These are phyloP conservation scores for Drosophila virilis DNA, from an alignment of 1,140 invertebrate species.

Conservation along the genomic window DNA sequence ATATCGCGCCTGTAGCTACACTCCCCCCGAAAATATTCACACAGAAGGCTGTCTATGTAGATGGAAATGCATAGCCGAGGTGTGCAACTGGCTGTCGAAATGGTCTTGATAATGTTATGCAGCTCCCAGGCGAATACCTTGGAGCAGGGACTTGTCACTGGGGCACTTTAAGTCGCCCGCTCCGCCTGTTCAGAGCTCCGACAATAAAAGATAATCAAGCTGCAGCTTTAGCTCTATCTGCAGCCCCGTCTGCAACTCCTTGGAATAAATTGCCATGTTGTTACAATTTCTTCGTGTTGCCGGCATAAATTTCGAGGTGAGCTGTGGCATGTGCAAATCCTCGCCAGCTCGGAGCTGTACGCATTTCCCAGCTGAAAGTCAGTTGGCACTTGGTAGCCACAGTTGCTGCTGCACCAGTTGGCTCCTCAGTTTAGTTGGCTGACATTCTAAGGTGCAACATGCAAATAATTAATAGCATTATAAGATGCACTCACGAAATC, in stretches of 20 bases:
- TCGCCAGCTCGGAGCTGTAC: conserved; percentile 25
- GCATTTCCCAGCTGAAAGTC: conserved; percentile 40
- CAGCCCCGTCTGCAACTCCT: conserved; percentile 38
- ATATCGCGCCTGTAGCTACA: not conserved
- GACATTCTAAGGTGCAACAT: conserved; percentile 78
- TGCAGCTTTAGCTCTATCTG: conserved; percentile 24
- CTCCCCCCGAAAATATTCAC: not conserved
- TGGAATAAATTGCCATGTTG: conserved; percentile 79
- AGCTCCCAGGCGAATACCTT: conserved; percentile 47
- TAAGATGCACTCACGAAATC: conserved; percentile 84
- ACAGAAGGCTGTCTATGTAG: conserved; percentile 10
- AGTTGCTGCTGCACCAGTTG: conserved; percentile 10
- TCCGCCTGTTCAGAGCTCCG: conserved; percentile 29
- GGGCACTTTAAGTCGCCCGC: conserved; percentile 35
- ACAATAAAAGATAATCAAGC: conserved; percentile 75
- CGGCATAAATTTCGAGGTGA: conserved; percentile 66
- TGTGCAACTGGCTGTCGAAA: conserved; percentile 29
- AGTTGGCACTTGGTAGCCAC: not conserved
- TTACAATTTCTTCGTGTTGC: conserved; percentile 78
- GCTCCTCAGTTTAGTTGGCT: conserved; percentile 37
- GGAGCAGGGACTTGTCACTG: conserved; percentile 45
- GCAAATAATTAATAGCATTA: conserved; percentile 84
- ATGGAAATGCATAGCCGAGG: conserved; percentile 4
- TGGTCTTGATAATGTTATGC: conserved; percentile 69
- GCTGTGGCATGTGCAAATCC: conserved; percentile 30